Evolutionary conservation across 2,888 invertebrate species (phyloP).

Genomic region (Synergus laeviventris): DNA sequence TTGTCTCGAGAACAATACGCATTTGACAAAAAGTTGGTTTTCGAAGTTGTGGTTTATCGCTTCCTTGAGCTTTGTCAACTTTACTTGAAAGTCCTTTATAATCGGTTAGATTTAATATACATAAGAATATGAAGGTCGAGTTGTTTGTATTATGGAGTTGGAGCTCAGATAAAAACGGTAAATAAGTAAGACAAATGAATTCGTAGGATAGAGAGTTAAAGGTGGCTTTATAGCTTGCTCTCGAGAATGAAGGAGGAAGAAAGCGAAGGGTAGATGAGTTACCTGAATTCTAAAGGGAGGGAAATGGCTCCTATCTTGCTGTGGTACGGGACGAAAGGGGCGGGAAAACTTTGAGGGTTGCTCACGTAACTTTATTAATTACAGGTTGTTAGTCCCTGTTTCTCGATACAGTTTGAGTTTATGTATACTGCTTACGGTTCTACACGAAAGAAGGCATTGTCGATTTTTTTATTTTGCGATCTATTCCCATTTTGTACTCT

Average conservation of each 20-base stretch:
- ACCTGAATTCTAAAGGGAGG: conserved; percentile 66
- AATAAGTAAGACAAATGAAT: conserved; percentile 31
- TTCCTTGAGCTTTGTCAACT: no score
- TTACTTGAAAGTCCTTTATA: neutral
- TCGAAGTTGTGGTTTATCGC: neutral
- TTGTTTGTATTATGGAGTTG: neutral
- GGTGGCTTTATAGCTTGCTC: conserved; percentile 54
- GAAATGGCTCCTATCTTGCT: conserved; percentile 59
- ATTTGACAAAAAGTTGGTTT: neutral
- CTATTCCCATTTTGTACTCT: neutral
- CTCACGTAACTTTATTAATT: conserved; percentile 74
- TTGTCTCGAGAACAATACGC: neutral
- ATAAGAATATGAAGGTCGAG: neutral
- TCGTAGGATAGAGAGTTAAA: conserved; percentile 50
- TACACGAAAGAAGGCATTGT: neutral
- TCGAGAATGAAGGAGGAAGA: conserved; percentile 50
- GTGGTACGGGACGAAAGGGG: conserved; percentile 47
- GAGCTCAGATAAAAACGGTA: conserved; percentile 27
- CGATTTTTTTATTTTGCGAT: neutral
- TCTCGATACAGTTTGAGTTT: conserved; percentile 65
- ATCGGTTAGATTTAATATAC: neutral
- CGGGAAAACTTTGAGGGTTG: conserved; percentile 70
- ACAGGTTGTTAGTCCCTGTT: conserved; percentile 72
- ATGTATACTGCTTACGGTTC: conserved; percentile 19
- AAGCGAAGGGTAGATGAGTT: conserved; percentile 59